Evolutionary conservation across 2,113 vertebrate species (phyloP).

Genomic region (Crotalus tigris): DNA sequence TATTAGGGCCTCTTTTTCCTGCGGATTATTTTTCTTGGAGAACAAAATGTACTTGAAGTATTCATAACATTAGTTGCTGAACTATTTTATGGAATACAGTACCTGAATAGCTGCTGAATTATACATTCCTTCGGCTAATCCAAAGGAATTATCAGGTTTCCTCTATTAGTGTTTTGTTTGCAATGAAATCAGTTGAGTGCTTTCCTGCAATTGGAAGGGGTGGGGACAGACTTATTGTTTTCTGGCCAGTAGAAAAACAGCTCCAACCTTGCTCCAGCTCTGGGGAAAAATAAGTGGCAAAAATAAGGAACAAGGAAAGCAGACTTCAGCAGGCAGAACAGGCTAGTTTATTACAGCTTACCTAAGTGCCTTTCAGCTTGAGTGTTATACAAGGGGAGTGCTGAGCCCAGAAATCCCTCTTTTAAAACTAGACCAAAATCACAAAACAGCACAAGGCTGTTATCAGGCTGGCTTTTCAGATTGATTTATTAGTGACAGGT

Average conservation of each 20-base stretch:
- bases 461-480: background rate
- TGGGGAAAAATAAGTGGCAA: background rate
- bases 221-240: background rate
- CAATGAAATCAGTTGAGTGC: background rate
- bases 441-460: background rate
- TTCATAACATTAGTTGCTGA: background rate
- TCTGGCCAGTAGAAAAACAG: background rate
- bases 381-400: background rate
- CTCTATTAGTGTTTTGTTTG: background rate
- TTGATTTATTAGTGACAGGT: background rate
- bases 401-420: background rate
- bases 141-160: background rate
- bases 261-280: background rate
- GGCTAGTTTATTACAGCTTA: background rate
- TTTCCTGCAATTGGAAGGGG: background rate
- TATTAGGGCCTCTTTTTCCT: background rate
- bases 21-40: background rate
- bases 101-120: background rate
- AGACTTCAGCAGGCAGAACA: background rate
- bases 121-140: background rate
- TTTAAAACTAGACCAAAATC: background rate
- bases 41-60: background rate
- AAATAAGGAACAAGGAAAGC: background rate
- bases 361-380: background rate
- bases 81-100: background rate